Evolutionary conservation across 2,797 vertebrate species (phyloP).

Genomic region (Gila robusta): DNA sequence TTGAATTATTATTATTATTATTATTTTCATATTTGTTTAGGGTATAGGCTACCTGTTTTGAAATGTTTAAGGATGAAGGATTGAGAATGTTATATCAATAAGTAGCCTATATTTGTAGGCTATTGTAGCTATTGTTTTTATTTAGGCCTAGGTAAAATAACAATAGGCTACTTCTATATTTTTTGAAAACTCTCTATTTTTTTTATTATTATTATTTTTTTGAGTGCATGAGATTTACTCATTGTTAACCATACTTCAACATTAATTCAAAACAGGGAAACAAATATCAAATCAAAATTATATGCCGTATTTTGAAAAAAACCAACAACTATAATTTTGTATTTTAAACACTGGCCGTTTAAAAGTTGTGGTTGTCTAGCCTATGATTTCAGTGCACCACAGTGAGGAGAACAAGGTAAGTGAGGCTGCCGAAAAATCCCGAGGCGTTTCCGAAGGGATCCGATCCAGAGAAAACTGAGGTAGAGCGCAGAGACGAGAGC

Average conservation of each 20-base stretch:
- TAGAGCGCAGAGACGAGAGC: constrained; percentile 59
- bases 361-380: constrained; percentile 4
- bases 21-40: not conserved
- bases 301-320: not conserved
- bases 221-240: too few species aligned
- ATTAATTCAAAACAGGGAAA: too few species aligned
- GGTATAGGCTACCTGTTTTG: not conserved
- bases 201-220: too few species aligned
- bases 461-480: constrained; percentile 59
- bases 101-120: not conserved
- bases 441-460: constrained; percentile 60
- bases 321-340: not conserved
- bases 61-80: not conserved
- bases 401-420: constrained; percentile 32
- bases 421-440: constrained; percentile 48
- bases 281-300: too few species aligned
- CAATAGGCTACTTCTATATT: not conserved
- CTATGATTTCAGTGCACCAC: constrained; percentile 11
- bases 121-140: not conserved
- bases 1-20: too few species aligned
- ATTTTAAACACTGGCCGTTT: not conserved
- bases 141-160: not conserved
- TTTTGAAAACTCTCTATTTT: too few species aligned
- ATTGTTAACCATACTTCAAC: too few species aligned
- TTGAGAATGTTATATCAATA: not conserved